Conservation (phyloP, 2,888 invertebrate species). For the Caenorhabditis virilis region DNA sequence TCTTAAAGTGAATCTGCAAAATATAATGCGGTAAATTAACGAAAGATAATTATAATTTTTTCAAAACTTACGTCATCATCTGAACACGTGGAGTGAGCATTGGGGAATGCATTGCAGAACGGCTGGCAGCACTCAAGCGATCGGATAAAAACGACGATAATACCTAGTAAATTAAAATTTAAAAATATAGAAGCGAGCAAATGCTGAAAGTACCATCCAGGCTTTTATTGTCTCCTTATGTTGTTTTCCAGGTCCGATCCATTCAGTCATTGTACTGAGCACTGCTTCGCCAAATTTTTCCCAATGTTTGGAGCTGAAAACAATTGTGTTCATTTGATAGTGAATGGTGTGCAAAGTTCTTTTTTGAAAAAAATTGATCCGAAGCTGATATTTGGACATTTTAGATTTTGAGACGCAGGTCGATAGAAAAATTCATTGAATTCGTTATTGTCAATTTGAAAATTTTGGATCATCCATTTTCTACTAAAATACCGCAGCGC, state of each 20-base stretch:
- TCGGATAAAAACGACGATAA: slow-evolving; percentile 61
- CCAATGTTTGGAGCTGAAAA: slow-evolving; percentile 57
- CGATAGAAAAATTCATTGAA: no score
- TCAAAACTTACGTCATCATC: slow-evolving; percentile 44
- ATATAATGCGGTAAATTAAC: no score
- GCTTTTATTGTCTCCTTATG: slow-evolving; percentile 60
- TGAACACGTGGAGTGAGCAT: slow-evolving; percentile 60
- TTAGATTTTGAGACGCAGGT: no score
- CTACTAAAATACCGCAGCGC: no score
- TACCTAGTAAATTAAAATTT: slow-evolving; percentile 13
- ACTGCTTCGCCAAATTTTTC: slow-evolving; percentile 60
- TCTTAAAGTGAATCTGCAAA: no score
- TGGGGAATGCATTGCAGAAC: slow-evolving; percentile 32
- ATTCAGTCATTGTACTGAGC: slow-evolving; percentile 47
- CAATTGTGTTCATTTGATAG: no score
- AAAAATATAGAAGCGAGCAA: neutral
- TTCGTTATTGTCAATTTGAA: no score
- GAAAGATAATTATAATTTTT: no score
- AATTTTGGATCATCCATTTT: no score
- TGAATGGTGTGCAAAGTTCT: no score
- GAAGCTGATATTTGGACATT: no score
- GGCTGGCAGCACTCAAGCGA: slow-evolving; percentile 48
- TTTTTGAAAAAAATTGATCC: no score
- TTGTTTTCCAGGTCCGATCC: slow-evolving; percentile 55
- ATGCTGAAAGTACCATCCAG: slow-evolving; percentile 55